Conservation (phyloP, 2,113 vertebrate species). For the Gopherus flavomarginatus region DNA sequence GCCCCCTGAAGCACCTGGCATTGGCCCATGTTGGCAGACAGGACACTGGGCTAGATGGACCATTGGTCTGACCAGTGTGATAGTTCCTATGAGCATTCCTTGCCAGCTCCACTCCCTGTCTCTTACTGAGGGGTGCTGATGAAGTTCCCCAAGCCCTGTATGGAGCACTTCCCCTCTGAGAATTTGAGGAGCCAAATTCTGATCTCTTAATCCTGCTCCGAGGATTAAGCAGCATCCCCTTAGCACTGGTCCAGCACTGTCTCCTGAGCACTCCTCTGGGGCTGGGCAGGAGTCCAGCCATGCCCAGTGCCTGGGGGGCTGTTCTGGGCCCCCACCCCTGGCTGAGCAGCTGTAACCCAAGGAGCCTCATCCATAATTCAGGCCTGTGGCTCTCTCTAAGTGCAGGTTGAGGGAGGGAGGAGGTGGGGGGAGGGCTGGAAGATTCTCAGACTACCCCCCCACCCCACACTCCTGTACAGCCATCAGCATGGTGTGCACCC, state of each 20-base stretch:
- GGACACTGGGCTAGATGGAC: background rate
- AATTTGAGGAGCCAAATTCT: conserved; percentile 33
- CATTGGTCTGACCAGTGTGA: background rate
- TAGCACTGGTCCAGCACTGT: background rate
- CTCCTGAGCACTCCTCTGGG: background rate
- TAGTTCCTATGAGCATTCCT: background rate
- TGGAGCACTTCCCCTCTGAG: background rate
- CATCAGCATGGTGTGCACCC: background rate
- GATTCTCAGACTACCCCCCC: background rate
- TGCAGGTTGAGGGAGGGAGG: conserved; percentile 71
- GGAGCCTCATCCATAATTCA: conserved; percentile 84
- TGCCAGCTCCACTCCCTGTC: background rate
- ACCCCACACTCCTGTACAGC: background rate
- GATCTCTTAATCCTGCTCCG: conserved; percentile 31
- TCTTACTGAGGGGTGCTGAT: background rate
- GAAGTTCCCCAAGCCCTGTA: conserved; percentile 27
- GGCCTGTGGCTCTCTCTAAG: conserved; percentile 68
- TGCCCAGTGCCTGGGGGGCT: background rate
- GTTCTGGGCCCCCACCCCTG: conserved; percentile 83
- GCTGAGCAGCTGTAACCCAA: conserved; percentile 80
- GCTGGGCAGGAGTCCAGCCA: background rate
- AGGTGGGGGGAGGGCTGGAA: conserved; percentile 38
- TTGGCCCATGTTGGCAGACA: background rate
- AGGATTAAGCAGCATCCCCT: background rate
- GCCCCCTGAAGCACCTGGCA: background rate